These are phyloP conservation scores for Allobates femoralis DNA, from an alignment of 2,797 vertebrate species.

Conservation along the genomic window DNA sequence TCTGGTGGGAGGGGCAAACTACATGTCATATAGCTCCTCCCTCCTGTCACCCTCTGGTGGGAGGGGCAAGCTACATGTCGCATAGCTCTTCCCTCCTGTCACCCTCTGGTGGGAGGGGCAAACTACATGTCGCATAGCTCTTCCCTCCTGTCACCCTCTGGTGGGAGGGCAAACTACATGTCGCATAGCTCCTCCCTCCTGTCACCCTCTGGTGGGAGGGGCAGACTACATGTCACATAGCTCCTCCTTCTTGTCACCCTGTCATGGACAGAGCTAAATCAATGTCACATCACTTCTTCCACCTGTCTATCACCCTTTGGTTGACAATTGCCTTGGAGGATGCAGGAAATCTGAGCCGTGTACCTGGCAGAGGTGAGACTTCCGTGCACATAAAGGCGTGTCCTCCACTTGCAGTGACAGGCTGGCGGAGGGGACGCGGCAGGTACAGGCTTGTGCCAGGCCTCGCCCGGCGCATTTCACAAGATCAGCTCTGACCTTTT, in stretches of 20 bases:
- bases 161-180: slow-evolving; percentile 7
- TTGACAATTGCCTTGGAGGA: neutral
- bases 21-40: slow-evolving; percentile 7
- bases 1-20: neutral
- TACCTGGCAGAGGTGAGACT: slow-evolving; percentile 14
- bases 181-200: slow-evolving; percentile 17
- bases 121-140: neutral
- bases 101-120: slow-evolving; percentile 1
- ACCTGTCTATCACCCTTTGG: neutral
- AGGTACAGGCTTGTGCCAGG: slow-evolving; percentile 46
- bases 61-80: slow-evolving; percentile 1
- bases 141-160: neutral
- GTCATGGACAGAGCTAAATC: neutral
- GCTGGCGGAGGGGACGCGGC: slow-evolving; percentile 1
- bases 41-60: neutral
- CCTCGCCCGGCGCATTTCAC: slow-evolving; percentile 25
- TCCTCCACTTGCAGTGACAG: slow-evolving; percentile 1
- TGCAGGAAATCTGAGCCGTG: neutral
- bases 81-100: neutral
- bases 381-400: slow-evolving; percentile 45
- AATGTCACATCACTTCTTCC: neutral
- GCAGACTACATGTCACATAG: neutral
- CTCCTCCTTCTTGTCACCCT: neutral
- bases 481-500: slow-evolving; percentile 10
- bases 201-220: neutral